Evolutionary conservation across 2,797 vertebrate genomes (phyloP).

Genomic region (Sebastes cheni): DNA sequence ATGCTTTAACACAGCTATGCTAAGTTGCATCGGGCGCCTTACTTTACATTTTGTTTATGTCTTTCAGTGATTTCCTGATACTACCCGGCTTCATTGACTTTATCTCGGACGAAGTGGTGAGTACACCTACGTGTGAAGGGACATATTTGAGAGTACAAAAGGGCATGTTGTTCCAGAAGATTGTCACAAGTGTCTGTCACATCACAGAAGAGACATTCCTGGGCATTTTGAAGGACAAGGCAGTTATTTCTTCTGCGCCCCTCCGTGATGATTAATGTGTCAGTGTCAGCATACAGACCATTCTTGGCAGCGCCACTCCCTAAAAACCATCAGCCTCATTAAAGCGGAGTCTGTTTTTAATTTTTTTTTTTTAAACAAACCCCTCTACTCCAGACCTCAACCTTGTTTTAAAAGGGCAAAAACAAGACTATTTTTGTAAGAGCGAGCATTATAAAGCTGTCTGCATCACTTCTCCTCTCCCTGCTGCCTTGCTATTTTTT

Average conservation of each 20-base stretch:
- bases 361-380: neutral
- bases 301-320: neutral
- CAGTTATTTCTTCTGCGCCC: neutral
- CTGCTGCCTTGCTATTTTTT: conserved; percentile 47
- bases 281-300: neutral
- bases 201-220: neutral
- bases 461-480: conserved; percentile 15
- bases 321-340: conserved; percentile 1
- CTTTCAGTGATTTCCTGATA: conserved; percentile 93
- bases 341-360: neutral
- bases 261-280: neutral
- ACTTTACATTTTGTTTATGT: conserved; percentile 47
- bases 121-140: conserved; percentile 46
- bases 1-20: neutral
- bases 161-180: neutral
- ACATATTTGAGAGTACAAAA: neutral
- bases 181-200: neutral
- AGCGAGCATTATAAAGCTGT: neutral
- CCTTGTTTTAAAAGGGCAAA: conserved; percentile 9
- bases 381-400: conserved; percentile 10
- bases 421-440: too few species aligned
- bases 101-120: conserved; percentile 95
- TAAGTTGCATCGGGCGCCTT: neutral
- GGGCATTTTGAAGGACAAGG: neutral
- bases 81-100: conserved; percentile 98